Conservation (phyloP, 2,888 invertebrate genomes). For the Fragum sueziense region DNA sequence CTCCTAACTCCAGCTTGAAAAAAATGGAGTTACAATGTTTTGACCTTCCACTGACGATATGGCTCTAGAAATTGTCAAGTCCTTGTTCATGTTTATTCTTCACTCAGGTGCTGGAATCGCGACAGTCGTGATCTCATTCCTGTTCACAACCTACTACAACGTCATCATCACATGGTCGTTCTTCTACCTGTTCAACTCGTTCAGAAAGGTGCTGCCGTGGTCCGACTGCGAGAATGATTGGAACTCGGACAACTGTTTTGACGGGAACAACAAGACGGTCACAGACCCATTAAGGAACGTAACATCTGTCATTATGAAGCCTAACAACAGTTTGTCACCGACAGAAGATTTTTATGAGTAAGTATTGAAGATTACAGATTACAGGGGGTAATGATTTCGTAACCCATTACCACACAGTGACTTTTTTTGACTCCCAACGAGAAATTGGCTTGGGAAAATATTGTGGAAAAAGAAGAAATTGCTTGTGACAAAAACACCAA, state of each 20-base stretch:
- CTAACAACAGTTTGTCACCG: constrained; percentile 90
- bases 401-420: too few relatives aligned
- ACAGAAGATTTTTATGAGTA: constrained; percentile 97
- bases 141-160: constrained; percentile 97
- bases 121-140: constrained; percentile 95
- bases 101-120: constrained; percentile 93
- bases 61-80: neutral
- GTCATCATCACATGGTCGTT: constrained; percentile 97
- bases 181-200: constrained; percentile 93
- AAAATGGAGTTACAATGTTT: too few relatives aligned
- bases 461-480: too few relatives aligned
- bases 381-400: too few relatives aligned
- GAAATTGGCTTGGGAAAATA: too few relatives aligned
- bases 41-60: neutral
- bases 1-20: too few relatives aligned
- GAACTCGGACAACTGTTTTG: constrained; percentile 94
- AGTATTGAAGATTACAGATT: too few relatives aligned
- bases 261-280: constrained; percentile 74
- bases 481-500: too few relatives aligned
- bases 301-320: constrained; percentile 82
- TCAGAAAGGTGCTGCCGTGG: constrained; percentile 92
- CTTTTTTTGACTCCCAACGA: too few relatives aligned
- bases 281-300: constrained; percentile 39
- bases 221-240: constrained; percentile 91
- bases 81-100: neutral